A percentile compares a stretch with the other conserved stretches of the same genome.
Conservation (phyloP, 2,113 vertebrate genomes). For the Festucalex cinctus region DNA sequence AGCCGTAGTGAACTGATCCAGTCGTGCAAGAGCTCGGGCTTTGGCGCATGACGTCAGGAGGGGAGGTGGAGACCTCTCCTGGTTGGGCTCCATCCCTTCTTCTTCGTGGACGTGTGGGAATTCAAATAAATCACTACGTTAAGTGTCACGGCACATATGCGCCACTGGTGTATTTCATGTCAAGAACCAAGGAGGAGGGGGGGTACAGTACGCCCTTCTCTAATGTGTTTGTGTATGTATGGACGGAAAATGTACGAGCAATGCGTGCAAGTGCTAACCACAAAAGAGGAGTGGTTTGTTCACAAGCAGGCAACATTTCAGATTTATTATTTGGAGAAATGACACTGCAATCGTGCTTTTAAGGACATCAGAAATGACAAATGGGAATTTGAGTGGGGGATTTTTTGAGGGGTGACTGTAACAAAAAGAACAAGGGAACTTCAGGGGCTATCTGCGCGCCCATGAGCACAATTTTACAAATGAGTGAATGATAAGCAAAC, state of each 20-base stretch:
- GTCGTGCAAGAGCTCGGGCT: conserved; percentile 72
- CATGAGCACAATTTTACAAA: no score
- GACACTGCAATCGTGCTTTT: no score
- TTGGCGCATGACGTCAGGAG: conserved; percentile 77
- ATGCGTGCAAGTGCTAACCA: background rate
- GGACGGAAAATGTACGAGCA: background rate
- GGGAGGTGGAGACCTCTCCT: conserved; percentile 54
- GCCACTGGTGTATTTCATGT: conserved; percentile 19
- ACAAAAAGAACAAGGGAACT: no score
- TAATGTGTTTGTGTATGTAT: conserved; percentile 18
- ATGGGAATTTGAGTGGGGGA: no score
- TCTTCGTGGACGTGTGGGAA: conserved; percentile 39
- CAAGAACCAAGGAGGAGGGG: conserved; percentile 57
- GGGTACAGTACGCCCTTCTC: conserved; percentile 14
- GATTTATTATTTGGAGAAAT: background rate
- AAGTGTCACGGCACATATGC: conserved; percentile 15
- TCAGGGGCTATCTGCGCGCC: no score
- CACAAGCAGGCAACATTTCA: background rate
- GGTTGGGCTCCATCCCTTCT: conserved; percentile 51
- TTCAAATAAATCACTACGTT: conserved; percentile 37
- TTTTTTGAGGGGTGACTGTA: no score
- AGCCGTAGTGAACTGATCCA: conserved; percentile 48
- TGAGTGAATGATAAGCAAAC: no score
- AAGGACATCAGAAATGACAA: no score
- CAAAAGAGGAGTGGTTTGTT: background rate